phyloP scores from a whole-genome alignment of 2,797 vertebrate genomes.

The Gobio occitaniae region DNA sequence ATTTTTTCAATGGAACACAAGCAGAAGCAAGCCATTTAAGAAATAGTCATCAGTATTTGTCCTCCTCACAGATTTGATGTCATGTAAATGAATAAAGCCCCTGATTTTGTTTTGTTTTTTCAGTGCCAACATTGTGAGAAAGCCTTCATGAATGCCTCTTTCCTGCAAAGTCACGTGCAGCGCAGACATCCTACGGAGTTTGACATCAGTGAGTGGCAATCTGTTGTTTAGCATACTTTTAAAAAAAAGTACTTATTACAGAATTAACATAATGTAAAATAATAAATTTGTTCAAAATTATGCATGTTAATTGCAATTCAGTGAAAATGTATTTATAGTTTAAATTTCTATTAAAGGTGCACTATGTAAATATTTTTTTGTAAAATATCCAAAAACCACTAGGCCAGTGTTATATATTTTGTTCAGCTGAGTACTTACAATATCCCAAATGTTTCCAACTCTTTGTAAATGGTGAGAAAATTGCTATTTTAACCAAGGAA shows the following conservation, averaged over 20 bases:
- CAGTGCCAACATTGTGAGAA: conserved; percentile 94
- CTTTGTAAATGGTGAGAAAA: too few species aligned
- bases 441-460: too few species aligned
- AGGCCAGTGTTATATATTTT: too few species aligned
- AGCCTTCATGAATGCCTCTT: conserved; percentile 88
- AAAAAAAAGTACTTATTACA: neutral
- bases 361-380: too few species aligned
- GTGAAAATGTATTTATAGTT: neutral
- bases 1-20: neutral
- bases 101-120: conserved; percentile 52
- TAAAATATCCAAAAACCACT: too few species aligned
- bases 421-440: too few species aligned
- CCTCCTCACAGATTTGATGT: neutral
- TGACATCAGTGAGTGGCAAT: conserved; percentile 80
- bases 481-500: too few species aligned
- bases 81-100: neutral
- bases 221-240: neutral
- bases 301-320: neutral
- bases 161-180: conserved; percentile 90
- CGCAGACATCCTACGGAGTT: conserved; percentile 87
- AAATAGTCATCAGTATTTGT: neutral
- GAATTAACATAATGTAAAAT: neutral
- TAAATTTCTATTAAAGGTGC: neutral
- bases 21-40: neutral
- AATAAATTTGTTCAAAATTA: neutral